A percentile compares a stretch with the other conserved stretches of the same genome.
Evolutionary conservation across 2,113 vertebrate species (phyloP).

Genomic region (Oryzias javanicus): DNA sequence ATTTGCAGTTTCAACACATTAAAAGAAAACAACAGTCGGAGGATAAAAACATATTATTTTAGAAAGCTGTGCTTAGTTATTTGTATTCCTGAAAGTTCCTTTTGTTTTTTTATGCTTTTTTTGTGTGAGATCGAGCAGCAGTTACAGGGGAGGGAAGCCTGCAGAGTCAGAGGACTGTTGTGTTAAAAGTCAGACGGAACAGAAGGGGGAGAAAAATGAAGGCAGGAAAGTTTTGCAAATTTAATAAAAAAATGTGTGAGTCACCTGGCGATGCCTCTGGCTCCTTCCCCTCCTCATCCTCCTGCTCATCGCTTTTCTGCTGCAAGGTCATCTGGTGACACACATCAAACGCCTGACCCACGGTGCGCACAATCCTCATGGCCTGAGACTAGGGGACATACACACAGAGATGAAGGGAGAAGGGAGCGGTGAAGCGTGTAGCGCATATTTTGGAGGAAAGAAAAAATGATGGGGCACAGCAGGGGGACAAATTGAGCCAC

Average conservation of each 20-base stretch:
- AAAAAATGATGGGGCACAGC: slow-evolving; percentile 31
- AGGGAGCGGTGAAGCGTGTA: slow-evolving; percentile 6
- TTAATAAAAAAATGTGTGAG: slow-evolving; percentile 7
- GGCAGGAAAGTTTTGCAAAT: slow-evolving; percentile 4
- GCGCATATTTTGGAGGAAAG: slow-evolving; percentile 16
- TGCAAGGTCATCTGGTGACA: slow-evolving; percentile 94
- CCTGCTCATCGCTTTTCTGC: slow-evolving; percentile 70
- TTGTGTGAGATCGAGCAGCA: slow-evolving; percentile 6
- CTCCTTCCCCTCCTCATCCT: slow-evolving; percentile 75
- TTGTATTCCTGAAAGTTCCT: not conserved
- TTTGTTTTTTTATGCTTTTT: slow-evolving; percentile 8
- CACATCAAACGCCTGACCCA: slow-evolving; percentile 96
- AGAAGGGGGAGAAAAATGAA: not conserved
- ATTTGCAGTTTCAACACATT: slow-evolving; percentile 17
- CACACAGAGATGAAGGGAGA: not conserved
- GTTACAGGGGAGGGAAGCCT: not conserved
- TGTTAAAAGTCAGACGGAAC: not conserved
- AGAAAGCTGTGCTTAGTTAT: slow-evolving; percentile 8
- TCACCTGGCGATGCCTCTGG: slow-evolving; percentile 80
- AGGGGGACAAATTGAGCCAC: slow-evolving; percentile 10
- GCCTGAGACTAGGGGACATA: slow-evolving; percentile 85
- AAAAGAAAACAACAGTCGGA: not conserved
- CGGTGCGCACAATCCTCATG: slow-evolving; percentile 92
- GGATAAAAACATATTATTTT: slow-evolving; percentile 27
- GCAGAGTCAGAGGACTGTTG: slow-evolving; percentile 8